Evolutionary conservation across 1,140 invertebrate species (phyloP).

Genomic region (Sesamia nonagrioides): DNA sequence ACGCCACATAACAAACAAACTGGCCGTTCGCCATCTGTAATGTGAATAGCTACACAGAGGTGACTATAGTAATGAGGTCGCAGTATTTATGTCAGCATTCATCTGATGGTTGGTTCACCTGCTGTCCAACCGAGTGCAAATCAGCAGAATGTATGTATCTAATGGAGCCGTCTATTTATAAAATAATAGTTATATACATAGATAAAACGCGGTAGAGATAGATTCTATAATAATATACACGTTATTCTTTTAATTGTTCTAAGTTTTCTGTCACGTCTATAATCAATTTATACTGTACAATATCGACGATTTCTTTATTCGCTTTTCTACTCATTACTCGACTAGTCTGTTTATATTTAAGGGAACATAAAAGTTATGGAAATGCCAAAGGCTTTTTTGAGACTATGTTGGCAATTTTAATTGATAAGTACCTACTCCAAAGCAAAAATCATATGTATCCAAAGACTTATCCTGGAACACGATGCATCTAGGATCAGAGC

Average conservation of each 20-base stretch:
- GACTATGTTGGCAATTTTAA: conserved; percentile 21
- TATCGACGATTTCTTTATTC: background rate
- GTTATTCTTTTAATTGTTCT: background rate
- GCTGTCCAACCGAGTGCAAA: background rate
- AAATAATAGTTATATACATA: background rate
- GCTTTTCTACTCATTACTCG: conserved; percentile 22
- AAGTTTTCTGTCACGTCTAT: background rate
- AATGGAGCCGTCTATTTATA: background rate
- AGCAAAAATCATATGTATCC: conserved; percentile 19
- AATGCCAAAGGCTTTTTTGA: conserved; percentile 21
- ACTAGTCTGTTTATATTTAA: conserved; percentile 32
- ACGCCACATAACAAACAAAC: background rate
- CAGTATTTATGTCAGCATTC: background rate
- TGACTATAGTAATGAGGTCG: background rate
- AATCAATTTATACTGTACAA: background rate
- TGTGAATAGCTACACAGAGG: too few species aligned
- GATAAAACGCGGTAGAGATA: background rate
- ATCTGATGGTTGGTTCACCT: too few species aligned
- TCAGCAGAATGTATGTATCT: background rate
- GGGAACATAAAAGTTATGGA: conserved; percentile 8
- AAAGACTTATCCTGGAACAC: conserved; percentile 3
- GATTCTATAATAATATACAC: background rate
- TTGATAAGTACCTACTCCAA: conserved; percentile 11
- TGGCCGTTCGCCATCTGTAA: too few species aligned
- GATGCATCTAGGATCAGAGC: background rate